A percentile compares a stretch with the other conserved stretches of the same genome.
Evolutionary conservation across 2,113 vertebrate genomes (phyloP).

Genomic region (Paedocypris sp.): DNA sequence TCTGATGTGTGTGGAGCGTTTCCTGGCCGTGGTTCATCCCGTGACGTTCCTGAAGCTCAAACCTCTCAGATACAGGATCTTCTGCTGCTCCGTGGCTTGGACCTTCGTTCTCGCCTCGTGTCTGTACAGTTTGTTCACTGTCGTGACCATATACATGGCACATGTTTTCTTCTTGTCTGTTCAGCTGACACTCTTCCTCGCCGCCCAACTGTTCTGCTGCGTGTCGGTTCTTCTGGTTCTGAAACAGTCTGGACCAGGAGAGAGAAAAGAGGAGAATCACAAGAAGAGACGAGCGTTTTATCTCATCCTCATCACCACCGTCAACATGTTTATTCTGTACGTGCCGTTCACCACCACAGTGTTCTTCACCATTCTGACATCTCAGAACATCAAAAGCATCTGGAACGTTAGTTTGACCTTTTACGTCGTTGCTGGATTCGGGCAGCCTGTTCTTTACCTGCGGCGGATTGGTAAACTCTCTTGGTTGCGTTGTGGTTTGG

Average conservation of each 20-base stretch:
- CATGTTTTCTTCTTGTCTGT: too few species aligned
- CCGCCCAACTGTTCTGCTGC: neutral
- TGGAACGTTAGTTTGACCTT: neutral
- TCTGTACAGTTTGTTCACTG: neutral
- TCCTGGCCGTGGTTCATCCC: neutral
- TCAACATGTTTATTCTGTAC: neutral
- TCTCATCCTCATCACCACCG: neutral
- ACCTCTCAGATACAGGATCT: neutral
- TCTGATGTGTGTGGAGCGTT: neutral
- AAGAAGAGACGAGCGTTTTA: neutral
- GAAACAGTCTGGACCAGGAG: neutral
- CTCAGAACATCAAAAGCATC: too few species aligned
- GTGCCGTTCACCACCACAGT: neutral
- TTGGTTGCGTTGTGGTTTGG: too few species aligned
- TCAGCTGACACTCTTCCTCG: neutral
- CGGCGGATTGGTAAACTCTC: too few species aligned
- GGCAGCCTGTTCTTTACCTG: too few species aligned
- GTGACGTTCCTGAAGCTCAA: constrained; percentile 7
- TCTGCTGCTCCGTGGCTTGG: neutral
- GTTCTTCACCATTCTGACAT: neutral
- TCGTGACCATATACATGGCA: too few species aligned
- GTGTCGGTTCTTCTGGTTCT: neutral
- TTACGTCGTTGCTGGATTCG: neutral
- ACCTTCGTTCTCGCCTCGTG: neutral
- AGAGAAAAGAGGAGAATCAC: neutral